These are phyloP conservation scores for Trichosurus vulpecula DNA, from an alignment of 2,797 vertebrate species.

Conservation along the genomic window DNA sequence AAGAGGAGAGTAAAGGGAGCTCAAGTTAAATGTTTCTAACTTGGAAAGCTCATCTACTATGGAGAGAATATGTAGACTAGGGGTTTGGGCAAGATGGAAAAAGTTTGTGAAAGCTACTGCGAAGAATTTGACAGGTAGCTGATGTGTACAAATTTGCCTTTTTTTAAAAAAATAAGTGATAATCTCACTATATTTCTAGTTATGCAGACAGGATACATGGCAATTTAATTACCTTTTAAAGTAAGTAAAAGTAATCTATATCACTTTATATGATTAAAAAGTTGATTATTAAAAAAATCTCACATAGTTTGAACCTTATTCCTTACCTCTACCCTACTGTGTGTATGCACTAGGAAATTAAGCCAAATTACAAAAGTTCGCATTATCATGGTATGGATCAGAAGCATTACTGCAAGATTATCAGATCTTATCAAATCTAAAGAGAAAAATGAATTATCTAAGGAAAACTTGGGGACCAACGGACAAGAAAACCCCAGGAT, in stretches of 20 bases:
- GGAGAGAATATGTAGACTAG: neutral
- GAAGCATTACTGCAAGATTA: neutral
- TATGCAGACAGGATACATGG: neutral
- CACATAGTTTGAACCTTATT: neutral
- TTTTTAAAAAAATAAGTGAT: constrained; percentile 50
- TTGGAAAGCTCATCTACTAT: neutral
- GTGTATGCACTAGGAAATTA: neutral
- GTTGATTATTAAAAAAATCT: constrained; percentile 43
- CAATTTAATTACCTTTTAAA: constrained; percentile 61
- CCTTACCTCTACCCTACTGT: neutral
- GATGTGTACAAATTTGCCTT: neutral
- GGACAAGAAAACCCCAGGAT: neutral
- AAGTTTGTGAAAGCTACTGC: neutral
- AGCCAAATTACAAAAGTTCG: neutral
- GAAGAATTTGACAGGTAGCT: neutral
- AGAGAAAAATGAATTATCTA: neutral
- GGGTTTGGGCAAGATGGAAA: neutral
- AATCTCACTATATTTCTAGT: constrained; percentile 34
- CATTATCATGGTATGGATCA: neutral
- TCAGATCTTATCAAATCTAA: neutral
- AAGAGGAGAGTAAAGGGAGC: neutral
- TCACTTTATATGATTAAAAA: constrained; percentile 22
- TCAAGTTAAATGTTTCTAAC: neutral
- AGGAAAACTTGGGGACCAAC: neutral
- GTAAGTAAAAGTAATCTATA: constrained; percentile 26